A percentile compares a stretch with the other conserved stretches of the same genome.
Evolutionary conservation across 2,113 vertebrate species (phyloP).

Genomic region (Saimiri boliviensis): DNA sequence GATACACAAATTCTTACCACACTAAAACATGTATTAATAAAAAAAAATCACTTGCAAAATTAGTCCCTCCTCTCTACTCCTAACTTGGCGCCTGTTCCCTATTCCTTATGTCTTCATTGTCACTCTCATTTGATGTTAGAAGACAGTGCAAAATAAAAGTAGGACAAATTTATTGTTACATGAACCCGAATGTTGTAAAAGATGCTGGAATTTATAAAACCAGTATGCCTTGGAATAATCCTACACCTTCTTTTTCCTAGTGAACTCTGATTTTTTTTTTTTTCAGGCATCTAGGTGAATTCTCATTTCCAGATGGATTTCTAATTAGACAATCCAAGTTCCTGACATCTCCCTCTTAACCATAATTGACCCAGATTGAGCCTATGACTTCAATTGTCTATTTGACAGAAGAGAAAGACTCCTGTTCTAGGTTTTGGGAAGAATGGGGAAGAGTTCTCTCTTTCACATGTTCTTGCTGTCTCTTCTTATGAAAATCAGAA

Average conservation of each 20-base stretch:
- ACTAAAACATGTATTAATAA: background rate
- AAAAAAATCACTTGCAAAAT: conserved; percentile 31
- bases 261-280: background rate
- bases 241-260: background rate
- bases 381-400: background rate
- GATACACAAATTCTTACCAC: background rate
- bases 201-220: background rate
- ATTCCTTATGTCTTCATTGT: background rate
- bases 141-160: background rate
- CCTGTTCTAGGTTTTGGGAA: background rate
- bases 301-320: background rate
- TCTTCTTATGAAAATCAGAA: background rate
- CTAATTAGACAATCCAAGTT: background rate
- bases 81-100: background rate
- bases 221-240: background rate
- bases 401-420: background rate
- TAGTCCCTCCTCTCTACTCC: background rate
- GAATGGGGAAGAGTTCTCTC: background rate
- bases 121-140: background rate
- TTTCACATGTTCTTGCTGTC: background rate
- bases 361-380: background rate
- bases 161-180: background rate
- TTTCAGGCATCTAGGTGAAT: background rate
- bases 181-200: background rate
- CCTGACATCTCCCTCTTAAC: background rate